Base-by-base conservation (phyloP, 2,797 vertebrate genomes). In the Phataginus tricuspis region DNA sequence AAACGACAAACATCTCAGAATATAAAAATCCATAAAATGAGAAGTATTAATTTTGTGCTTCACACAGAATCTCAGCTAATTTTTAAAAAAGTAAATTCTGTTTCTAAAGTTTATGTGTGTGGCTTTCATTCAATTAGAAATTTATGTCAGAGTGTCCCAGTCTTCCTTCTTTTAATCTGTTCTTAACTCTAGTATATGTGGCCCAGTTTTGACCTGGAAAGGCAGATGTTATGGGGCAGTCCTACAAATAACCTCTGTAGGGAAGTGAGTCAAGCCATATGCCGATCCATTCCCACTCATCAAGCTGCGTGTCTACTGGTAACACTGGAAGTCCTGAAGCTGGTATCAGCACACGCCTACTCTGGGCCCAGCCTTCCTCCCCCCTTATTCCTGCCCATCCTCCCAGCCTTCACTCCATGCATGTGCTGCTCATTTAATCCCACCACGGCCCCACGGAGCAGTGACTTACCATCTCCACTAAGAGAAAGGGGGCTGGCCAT, bases 1-100 rank as follows among this genome's bases (percentile, higher is more conserved):
- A 77, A 93, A 49, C 7, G 31, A 29, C 79, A 87, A 88, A 74
- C n/a, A 53, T 61, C 31, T 34, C 88, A 42, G 85, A 72, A 86
- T 84, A 72, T 68, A 45, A 87, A 94, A 75, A 39, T n/a, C n/a
- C 55, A 10, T 42, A 57, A 93, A 95, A 51, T 19, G 21, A 94
- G 42, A 85, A 77, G 29, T 19, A 45, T 55, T 87, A 51, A 42
- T 13, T 86, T 66, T 82, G 7, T 80, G 25, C 45, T 63, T 75
- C 31, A 37, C 10, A 14, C 12, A 79, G 66, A 80, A 16, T 37
- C 42, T 90, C 68, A 66, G 8, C 23, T 57, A 51, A 57, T 53
- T 72, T 89, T 83, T 42, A 19, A 69, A 45, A 45, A 45, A 45
- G 45, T 61, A 27, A 87, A 69, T 69, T 21, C 45, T 68, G 9